Evolutionary conservation across 2,888 invertebrate species (phyloP).

Genomic region (Maniola hyperantus): DNA sequence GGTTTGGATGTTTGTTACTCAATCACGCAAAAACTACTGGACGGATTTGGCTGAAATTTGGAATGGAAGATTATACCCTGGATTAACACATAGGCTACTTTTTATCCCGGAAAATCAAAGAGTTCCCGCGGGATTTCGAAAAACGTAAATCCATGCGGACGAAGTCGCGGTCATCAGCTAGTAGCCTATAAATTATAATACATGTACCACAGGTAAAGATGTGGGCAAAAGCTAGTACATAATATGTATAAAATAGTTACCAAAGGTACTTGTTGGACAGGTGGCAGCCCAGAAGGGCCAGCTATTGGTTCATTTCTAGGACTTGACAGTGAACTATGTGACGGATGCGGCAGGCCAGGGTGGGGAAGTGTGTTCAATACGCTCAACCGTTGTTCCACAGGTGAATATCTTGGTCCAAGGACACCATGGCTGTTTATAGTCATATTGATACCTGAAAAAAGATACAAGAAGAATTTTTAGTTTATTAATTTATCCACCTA

Average conservation of each 20-base stretch:
- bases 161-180: too few species aligned
- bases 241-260: constrained; percentile 71
- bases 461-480: not conserved
- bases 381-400: constrained; percentile 71
- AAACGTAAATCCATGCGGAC: too few species aligned
- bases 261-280: constrained; percentile 94
- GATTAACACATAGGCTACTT: too few species aligned
- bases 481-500: not conserved
- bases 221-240: not conserved
- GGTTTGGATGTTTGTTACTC: too few species aligned
- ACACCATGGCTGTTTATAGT: constrained; percentile 74
- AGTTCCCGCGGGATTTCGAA: too few species aligned
- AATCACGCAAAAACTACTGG: too few species aligned
- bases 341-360: constrained; percentile 66
- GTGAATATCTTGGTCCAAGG: constrained; percentile 68
- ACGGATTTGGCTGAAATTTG: too few species aligned
- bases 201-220: too few species aligned
- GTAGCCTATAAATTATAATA: too few species aligned
- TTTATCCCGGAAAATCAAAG: too few species aligned
- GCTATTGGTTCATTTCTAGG: constrained; percentile 88
- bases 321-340: constrained; percentile 80
- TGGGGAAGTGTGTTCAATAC: constrained; percentile 69
- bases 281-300: constrained; percentile 92
- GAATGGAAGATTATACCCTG: too few species aligned
- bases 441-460: constrained; percentile 82